Evolutionary conservation across 2,797 vertebrate species (phyloP), one percentile per base, ranked within the genome.

Genomic region (Tragopan temminckii): DNA sequence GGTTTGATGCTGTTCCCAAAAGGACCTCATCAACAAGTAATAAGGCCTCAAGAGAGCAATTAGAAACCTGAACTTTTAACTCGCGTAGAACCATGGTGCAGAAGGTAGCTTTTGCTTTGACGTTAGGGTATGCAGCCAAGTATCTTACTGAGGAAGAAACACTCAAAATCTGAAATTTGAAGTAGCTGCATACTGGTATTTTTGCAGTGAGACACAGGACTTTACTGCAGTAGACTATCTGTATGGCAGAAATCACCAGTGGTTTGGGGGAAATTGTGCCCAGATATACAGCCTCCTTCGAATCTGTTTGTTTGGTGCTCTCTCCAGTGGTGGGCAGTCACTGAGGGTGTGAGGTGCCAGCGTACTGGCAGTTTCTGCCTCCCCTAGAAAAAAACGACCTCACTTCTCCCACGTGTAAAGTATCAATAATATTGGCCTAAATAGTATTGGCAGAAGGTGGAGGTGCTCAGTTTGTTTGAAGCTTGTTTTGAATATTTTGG

Each of bases 1-100:
- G 95, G 98, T 98, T 98, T 99, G 99, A 98, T 98, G 98, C 97
- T 77, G 93, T 97, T 99, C 99, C 98, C 99, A 92, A 96, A 98
- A 98, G 99, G 97, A 97, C 98, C 98, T 99, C 98, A 99, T 99
- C 99, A 98, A 98, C 98, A 98, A 98, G 98, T 98, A 98, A 98
- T 98, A 98, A 98, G 98, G 98, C 97, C 99, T 98, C 98, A 40
- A 96, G 99, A 99, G 99, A 99, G 98, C 97, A 98, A 99, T 99
- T 99, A 99, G 97, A 97, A 98, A 98, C 98, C 98, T 95, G 97
- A 97, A 96, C 98, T 53, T 98, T 99, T 98, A 99, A 98, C 98
- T 98, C 98, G 90, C 95, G 97, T 97, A 75, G 93, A 98, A 98
- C 98, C 98, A 85, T 97, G 98, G 86, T 16, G n/a, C 53, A 93